phyloP scores from a whole-genome alignment of 2,113 vertebrate genomes.

The Odontophorus gujanensis region DNA sequence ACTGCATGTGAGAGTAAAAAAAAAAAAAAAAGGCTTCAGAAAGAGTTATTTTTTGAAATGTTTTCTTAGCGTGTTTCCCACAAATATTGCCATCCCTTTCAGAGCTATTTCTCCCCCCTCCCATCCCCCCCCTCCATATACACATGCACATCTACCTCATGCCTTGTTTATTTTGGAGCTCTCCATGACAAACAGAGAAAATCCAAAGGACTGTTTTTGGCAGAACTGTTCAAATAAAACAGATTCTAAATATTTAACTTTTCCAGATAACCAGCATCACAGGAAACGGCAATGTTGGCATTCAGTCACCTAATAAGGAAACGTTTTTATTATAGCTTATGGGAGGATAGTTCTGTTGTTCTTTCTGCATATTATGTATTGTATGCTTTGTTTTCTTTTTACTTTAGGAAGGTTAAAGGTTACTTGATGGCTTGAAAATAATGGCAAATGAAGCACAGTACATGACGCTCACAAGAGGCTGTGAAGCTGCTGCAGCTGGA shows the following conservation, averaged over 20 bases:
- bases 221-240: slow-evolving; percentile 41
- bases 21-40: not conserved
- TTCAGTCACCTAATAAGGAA: slow-evolving; percentile 69
- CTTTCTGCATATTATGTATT: slow-evolving; percentile 15
- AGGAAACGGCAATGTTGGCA: slow-evolving; percentile 5
- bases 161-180: not conserved
- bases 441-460: not conserved
- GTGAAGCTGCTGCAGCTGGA: not conserved
- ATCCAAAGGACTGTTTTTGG: not conserved
- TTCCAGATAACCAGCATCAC: slow-evolving; percentile 15
- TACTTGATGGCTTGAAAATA: not conserved
- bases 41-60: not conserved
- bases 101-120: not conserved
- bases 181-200: not conserved
- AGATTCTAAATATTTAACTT: slow-evolving; percentile 73
- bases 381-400: slow-evolving; percentile 14
- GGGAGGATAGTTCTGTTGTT: slow-evolving; percentile 53
- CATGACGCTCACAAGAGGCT: not conserved
- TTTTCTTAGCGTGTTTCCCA: not conserved
- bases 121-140: not conserved
- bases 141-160: not conserved
- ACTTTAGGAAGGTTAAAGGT: not conserved
- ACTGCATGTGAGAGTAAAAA: not conserved
- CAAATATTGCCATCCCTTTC: not conserved
- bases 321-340: slow-evolving; percentile 2